Evolutionary conservation across 2,797 vertebrate genomes (phyloP).

Genomic region (Pseudocheirus occidentalis): DNA sequence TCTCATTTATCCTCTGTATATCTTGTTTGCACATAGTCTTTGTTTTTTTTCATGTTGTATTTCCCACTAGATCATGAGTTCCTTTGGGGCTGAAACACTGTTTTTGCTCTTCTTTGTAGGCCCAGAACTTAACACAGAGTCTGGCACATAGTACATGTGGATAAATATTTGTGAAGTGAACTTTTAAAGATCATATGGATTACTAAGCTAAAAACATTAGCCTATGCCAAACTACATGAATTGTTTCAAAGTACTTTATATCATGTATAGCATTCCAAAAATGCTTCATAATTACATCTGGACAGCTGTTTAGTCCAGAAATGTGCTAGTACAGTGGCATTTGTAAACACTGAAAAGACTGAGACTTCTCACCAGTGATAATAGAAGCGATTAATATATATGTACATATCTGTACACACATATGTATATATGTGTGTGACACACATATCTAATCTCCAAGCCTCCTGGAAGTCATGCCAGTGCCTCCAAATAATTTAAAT

Average conservation of each 20-base stretch:
- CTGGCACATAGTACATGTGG: neutral
- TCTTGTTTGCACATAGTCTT: neutral
- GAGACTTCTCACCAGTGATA: constrained; percentile 17
- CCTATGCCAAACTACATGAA: neutral
- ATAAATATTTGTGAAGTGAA: neutral
- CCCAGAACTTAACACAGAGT: neutral
- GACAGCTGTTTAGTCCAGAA: neutral
- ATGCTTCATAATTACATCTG: neutral
- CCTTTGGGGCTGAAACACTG: neutral
- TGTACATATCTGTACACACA: neutral
- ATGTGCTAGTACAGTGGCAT: neutral
- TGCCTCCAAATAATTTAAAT: neutral
- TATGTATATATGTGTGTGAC: neutral
- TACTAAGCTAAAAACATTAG: neutral
- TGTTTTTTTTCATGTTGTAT: neutral
- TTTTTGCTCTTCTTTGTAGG: neutral
- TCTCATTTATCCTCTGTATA: neutral
- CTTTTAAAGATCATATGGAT: neutral
- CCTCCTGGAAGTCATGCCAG: neutral
- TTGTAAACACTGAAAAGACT: neutral
- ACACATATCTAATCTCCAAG: neutral
- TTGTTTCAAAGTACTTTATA: neutral
- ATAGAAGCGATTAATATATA: neutral
- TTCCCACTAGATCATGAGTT: neutral
- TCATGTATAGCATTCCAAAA: neutral